These are phyloP conservation scores for Pterobdella sp. DNA, from an alignment of 2,888 invertebrate genomes.

Conservation along the genomic window DNA sequence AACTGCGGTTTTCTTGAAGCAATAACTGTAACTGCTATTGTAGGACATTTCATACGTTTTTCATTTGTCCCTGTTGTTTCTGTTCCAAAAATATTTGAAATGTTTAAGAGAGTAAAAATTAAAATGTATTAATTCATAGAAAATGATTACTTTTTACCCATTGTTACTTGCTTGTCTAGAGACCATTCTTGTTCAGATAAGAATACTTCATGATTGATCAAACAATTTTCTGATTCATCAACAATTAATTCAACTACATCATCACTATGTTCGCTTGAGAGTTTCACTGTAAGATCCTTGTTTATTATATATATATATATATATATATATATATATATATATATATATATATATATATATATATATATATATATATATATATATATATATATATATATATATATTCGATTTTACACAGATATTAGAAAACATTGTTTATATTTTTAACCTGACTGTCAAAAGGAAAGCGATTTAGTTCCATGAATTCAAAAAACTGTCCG, in stretches of 20 bases:
- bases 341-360: constrained; percentile 24
- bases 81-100: constrained; percentile 23
- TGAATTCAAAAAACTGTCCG: constrained; percentile 37
- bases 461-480: constrained; percentile 39
- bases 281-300: constrained; percentile 35
- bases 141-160: neutral
- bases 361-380: constrained; percentile 23
- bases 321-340: constrained; percentile 26
- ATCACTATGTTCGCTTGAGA: constrained; percentile 33
- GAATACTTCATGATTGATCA: constrained; percentile 39
- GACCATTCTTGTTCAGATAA: constrained; percentile 48
- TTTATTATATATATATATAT: constrained; percentile 18
- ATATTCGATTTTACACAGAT: constrained; percentile 6
- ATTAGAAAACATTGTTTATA: neutral
- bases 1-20: constrained; percentile 35
- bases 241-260: constrained; percentile 32
- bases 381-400: constrained; percentile 22
- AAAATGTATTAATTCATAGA: neutral
- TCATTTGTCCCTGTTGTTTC: constrained; percentile 31
- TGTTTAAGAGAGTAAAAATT: neutral
- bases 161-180: constrained; percentile 39
- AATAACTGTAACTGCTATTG: constrained; percentile 34
- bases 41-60: constrained; percentile 31
- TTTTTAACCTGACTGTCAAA: constrained; percentile 38
- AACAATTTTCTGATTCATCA: constrained; percentile 27